Evolutionary conservation across 53 echinoderm and acorn worm genomes (phyloP), one percentile per base, ranked within the genome.

Genomic region (Paelopatides confundens): DNA sequence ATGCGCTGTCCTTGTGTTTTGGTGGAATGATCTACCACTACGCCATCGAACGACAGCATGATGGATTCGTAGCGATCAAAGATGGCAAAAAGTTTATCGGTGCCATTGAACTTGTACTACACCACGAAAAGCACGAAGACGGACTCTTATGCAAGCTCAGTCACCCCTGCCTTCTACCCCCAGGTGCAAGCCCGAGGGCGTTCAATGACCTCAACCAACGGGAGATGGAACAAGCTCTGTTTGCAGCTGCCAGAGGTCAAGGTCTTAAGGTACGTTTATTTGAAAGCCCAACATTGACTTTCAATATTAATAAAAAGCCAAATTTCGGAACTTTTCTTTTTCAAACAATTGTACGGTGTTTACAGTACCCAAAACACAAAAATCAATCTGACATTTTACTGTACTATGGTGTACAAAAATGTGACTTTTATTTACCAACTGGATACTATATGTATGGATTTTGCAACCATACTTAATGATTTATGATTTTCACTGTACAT

Each of bases 31-130:
- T 99, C 62, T 99, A 95, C 93, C 99, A 99, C 76, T 99, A 99
- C 21, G 91, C 95, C 77, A 94, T 99, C 31, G 94, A 99, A 88
- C 76, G 94, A 4, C 95, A 99, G 54, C 91, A 95, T 51, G 95
- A 94, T 64, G 95, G 95, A 21, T 91, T 89, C 15, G 95, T 99
- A 6, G 99, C 99, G 40, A 99, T 99, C 86, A 94, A 95, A 65
- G 99, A 99, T 76, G 99, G 99, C 24, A 96, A 94, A 85, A 88
- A 89, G 50, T 99, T 99, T 66, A 33, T 74, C 3, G 99, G 99
- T 26, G 95, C 99, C 46, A 86, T 99, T 10, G 99, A 99, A 78
- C 95, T 99, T 28, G 87, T 93, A 2, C 33, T 85, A 13, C 95
- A 99, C 86, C 94, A 99, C 48, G 91, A 96, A 79, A 85, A 66